Conservation (phyloP, 2,888 invertebrate species). For the Anoplius nigerrimus region DNA sequence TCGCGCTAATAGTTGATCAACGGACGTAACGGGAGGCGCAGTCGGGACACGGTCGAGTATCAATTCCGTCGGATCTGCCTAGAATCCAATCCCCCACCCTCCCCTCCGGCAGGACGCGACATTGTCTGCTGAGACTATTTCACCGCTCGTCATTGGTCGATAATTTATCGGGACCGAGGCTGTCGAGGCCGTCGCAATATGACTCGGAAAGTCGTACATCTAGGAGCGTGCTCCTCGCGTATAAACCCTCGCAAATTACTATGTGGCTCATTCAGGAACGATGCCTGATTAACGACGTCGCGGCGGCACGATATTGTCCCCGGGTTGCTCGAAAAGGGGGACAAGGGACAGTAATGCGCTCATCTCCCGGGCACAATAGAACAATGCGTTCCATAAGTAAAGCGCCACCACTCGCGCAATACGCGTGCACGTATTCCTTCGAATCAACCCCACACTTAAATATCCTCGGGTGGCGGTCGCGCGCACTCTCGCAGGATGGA, state of each 20-base stretch:
- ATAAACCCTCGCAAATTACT: constrained; percentile 58
- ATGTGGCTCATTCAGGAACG: constrained; percentile 59
- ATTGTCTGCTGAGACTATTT: constrained; percentile 27
- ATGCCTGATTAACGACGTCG: constrained; percentile 60
- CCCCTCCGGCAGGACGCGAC: constrained; percentile 6
- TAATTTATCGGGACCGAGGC: constrained; percentile 29
- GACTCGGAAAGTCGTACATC: constrained; percentile 41
- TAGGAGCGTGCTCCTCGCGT: constrained; percentile 44
- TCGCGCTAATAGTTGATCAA: no score
- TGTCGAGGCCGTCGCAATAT: constrained; percentile 43
- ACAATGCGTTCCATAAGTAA: constrained; percentile 63
- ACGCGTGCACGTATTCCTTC: constrained; percentile 32
- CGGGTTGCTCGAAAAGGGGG: constrained; percentile 60
- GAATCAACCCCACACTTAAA: constrained; percentile 31
- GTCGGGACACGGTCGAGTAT: no score
- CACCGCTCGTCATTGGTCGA: constrained; percentile 18
- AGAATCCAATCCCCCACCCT: no score
- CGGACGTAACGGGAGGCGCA: no score
- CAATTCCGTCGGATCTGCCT: no score
- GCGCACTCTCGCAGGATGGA: constrained; percentile 26
- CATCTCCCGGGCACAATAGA: constrained; percentile 61
- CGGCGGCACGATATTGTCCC: constrained; percentile 57
- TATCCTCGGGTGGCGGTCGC: constrained; percentile 5
- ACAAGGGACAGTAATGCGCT: constrained; percentile 64
- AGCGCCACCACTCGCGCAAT: constrained; percentile 58